Conservation (phyloP, 2,888 invertebrate genomes). For the Drosophila aldrichi region DNA sequence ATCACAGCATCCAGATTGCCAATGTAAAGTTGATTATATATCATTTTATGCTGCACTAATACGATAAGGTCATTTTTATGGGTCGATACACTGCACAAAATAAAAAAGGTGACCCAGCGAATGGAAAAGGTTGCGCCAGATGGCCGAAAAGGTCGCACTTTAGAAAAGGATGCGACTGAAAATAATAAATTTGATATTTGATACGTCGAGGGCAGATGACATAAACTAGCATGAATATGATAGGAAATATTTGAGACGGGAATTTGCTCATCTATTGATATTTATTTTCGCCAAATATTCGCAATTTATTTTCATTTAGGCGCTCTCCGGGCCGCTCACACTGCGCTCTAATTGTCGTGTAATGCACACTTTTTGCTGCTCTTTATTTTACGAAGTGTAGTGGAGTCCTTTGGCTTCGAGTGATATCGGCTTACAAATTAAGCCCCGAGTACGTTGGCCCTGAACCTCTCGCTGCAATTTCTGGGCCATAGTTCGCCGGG, state of each 20-base stretch:
- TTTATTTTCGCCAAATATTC: constrained; percentile 11
- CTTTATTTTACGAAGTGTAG: constrained; percentile 6
- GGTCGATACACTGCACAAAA: constrained; percentile 21
- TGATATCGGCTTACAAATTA: constrained; percentile 47
- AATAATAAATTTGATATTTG: constrained; percentile 19
- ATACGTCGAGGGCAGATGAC: neutral
- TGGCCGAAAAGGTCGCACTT: constrained; percentile 1
- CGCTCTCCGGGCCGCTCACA: neutral
- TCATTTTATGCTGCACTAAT: constrained; percentile 39
- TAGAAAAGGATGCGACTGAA: constrained; percentile 7
- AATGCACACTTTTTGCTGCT: constrained; percentile 42
- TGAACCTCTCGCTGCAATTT: neutral
- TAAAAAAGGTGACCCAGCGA: constrained; percentile 18
- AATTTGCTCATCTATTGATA: neutral
- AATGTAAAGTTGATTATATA: constrained; percentile 69
- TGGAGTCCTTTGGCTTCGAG: constrained; percentile 21
- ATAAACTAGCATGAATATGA: constrained; percentile 1
- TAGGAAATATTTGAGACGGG: neutral
- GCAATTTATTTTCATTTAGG: constrained; percentile 7
- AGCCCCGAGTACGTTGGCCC: constrained; percentile 2
- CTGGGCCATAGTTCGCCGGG: constrained; percentile 5
- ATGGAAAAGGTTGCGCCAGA: constrained; percentile 22
- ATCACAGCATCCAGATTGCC: constrained; percentile 50
- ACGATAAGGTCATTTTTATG: constrained; percentile 40
- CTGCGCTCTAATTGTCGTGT: constrained; percentile 35